Evolutionary conservation across 2,888 invertebrate genomes (phyloP), one percentile per base, ranked within the genome.

Genomic region (Polymixis lichenea): DNA sequence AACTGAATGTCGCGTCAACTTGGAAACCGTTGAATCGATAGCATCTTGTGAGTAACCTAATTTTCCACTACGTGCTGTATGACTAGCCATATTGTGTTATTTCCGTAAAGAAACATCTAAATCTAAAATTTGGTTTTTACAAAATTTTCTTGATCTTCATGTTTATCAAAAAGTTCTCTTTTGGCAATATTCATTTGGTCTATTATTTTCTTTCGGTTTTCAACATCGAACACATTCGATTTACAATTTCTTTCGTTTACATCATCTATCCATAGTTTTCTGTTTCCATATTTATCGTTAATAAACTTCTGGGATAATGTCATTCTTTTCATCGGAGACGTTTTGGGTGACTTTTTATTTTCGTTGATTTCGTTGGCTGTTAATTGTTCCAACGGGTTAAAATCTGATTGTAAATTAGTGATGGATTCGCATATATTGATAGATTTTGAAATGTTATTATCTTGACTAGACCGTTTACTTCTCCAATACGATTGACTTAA

Each of bases 261-360:
- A 65, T 96, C 96, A 71, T 96, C 96, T 72, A 91, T 90, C 96
- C 96, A 97, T 77, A 97, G 89, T 89, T 95, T 96, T 88, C 95
- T 93, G 82, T 96, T 96, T 60, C 97, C 97, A 83, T 97, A 96
- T 91, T 97, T 97, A 87, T 97, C 97, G 81, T 97, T 97, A 67
- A 97, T 96, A 84, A 97, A 97, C 87, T 97, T 97, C 89, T 97
- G 97, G 51, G 97, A 97, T 64, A 95, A 90, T 78, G 94, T 97
- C 88, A 95, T 93, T 91, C 94, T 93, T 90, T 94, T 96, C 72
- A 89, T 88, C 15, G 94, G 93, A 38, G 95, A 94, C 74, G 91
- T 90, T 89, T 95, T 94, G 46, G 94, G 94, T n/a, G 94, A 94
- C 85, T 94, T 96, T 89, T 93, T 95, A 85, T 82, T 92, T 72